Percentiles rank a stretch among this genome's conserved stretches.
These are phyloP conservation scores for Astyanax mexicanus DNA, from an alignment of 2,797 vertebrate genomes.

Conservation along the genomic window DNA sequence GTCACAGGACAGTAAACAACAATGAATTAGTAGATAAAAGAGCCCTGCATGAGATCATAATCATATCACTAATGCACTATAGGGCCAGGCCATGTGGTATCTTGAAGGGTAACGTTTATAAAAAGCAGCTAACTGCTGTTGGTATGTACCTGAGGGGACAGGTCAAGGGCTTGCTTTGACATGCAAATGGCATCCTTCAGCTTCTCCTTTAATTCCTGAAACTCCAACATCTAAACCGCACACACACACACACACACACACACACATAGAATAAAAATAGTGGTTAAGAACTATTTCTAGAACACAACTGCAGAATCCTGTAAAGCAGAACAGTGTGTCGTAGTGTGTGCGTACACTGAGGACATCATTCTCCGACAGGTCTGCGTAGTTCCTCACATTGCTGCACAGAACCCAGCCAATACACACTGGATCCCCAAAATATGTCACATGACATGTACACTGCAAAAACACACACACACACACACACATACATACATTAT, in stretches of 20 bases:
- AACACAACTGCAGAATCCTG: neutral
- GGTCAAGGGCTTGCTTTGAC: slow-evolving; percentile 67
- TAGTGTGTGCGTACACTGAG: slow-evolving; percentile 60
- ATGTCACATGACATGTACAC: slow-evolving; percentile 79
- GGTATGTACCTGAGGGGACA: slow-evolving; percentile 54
- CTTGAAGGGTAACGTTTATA: no score
- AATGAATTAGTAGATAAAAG: no score
- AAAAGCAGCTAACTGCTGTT: no score
- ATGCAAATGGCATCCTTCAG: slow-evolving; percentile 65
- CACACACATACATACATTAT: neutral
- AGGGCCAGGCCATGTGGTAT: no score
- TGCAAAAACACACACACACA: slow-evolving; percentile 54
- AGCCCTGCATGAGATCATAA: no score
- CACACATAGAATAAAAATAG: neutral
- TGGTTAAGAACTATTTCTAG: neutral
- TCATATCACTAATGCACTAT: no score
- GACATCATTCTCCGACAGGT: slow-evolving; percentile 55
- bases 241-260: slow-evolving; percentile 36
- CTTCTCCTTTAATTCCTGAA: slow-evolving; percentile 56
- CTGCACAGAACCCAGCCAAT: slow-evolving; percentile 73
- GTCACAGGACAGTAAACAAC: no score
- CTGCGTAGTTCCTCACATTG: slow-evolving; percentile 69
- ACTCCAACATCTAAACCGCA: slow-evolving; percentile 64
- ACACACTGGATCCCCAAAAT: slow-evolving; percentile 71
- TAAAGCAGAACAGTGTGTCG: neutral